Conservation (phyloP, 2,113 vertebrate species). For the Pseudonaja textilis region DNA sequence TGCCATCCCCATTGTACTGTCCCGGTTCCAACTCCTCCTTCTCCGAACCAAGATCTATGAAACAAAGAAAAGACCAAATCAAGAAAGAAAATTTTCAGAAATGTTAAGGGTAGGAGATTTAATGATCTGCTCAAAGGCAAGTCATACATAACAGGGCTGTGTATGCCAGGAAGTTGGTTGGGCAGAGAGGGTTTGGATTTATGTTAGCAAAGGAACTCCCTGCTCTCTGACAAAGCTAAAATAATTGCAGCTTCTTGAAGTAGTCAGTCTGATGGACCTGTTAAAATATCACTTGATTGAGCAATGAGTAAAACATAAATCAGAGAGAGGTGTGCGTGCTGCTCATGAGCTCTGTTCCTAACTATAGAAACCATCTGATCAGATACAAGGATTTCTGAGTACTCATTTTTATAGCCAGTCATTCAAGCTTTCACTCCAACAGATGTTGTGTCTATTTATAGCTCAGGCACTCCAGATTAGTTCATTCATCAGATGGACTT, state of each 20-base stretch:
- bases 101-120: too few species aligned
- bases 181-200: neutral
- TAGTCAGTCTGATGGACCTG: neutral
- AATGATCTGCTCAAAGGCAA: neutral
- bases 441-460: slow-evolving; percentile 60
- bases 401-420: slow-evolving; percentile 47
- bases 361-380: neutral
- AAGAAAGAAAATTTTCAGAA: neutral
- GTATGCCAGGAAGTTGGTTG: neutral
- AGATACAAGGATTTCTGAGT: slow-evolving; percentile 43
- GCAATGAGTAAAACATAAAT: neutral
- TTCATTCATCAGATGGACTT: slow-evolving; percentile 51
- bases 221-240: neutral
- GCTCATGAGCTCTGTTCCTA: neutral
- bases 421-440: slow-evolving; percentile 41
- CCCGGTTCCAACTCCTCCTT: neutral
- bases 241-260: neutral
- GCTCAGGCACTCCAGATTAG: slow-evolving; percentile 40
- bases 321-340: neutral
- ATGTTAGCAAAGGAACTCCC: neutral
- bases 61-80: neutral
- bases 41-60: neutral
- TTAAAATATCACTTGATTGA: neutral
- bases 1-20: neutral
- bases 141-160: neutral